A percentile compares a stretch with the other conserved stretches of the same genome.
phyloP scores from a whole-genome alignment of 2,888 invertebrate species.

The Marronus borbonicus region DNA sequence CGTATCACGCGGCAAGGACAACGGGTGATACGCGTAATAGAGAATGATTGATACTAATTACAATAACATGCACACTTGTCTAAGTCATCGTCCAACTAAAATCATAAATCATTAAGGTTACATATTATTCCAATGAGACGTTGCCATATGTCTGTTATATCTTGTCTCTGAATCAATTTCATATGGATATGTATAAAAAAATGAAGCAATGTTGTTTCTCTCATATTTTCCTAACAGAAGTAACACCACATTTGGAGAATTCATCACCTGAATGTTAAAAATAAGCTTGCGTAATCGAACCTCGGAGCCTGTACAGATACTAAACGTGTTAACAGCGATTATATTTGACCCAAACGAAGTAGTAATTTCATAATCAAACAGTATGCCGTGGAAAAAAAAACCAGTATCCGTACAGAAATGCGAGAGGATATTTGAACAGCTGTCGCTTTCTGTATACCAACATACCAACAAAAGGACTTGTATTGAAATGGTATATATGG shows the following conservation, averaged over 20 bases:
- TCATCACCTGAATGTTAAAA: neutral
- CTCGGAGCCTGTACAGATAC: neutral
- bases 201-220: too few species aligned
- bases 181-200: too few species aligned
- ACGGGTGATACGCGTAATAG: too few species aligned
- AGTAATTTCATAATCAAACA: constrained; percentile 38
- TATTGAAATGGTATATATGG: neutral
- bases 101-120: too few species aligned
- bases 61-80: too few species aligned
- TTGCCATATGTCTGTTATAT: too few species aligned
- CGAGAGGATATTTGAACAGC: constrained; percentile 33
- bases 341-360: constrained; percentile 34
- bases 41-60: too few species aligned
- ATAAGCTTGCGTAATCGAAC: constrained; percentile 29
- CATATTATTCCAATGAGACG: neutral
- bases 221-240: too few species aligned
- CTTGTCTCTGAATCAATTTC: too few species aligned
- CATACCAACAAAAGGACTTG: neutral
- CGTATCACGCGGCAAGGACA: too few species aligned
- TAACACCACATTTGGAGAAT: neutral
- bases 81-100: too few species aligned
- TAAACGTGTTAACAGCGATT: constrained; percentile 29
- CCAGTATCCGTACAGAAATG: constrained; percentile 17
- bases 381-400: constrained; percentile 32
- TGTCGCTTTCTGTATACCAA: constrained; percentile 37